Conservation (phyloP, 1,140 invertebrate species). For the Zaprionus nigranus region DNA sequence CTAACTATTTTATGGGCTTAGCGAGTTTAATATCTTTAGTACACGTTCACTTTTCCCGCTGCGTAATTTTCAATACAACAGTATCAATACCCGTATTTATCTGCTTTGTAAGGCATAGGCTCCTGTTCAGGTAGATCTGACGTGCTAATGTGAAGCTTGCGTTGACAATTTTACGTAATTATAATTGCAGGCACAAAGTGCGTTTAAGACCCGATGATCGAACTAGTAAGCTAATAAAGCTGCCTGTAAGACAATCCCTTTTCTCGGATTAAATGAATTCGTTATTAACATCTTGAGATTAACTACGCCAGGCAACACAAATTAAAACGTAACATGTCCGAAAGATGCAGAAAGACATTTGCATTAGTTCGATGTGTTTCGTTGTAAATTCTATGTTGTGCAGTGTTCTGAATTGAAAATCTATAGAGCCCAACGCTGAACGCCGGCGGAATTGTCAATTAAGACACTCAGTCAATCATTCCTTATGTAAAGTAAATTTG, state of each 20-base stretch:
- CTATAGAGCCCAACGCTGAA: background rate
- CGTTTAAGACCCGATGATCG: background rate
- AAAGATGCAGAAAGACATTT: background rate
- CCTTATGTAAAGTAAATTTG: background rate
- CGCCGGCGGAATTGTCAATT: background rate
- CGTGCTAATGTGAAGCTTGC: background rate
- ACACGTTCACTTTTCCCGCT: background rate
- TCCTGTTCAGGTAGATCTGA: background rate
- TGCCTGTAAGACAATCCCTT: background rate
- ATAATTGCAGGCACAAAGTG: conserved; percentile 6
- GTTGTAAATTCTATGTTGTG: background rate
- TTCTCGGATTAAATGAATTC: background rate
- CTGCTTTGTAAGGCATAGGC: background rate
- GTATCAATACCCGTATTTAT: conserved; percentile 5
- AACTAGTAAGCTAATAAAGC: background rate
- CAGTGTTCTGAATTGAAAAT: background rate
- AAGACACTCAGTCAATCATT: background rate
- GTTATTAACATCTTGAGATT: too few relatives aligned
- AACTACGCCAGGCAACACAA: background rate
- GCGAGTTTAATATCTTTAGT: background rate
- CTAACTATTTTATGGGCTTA: background rate
- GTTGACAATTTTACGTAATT: conserved; percentile 14
- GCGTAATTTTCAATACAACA: conserved; percentile 6
- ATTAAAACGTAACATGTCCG: background rate
- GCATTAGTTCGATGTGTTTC: background rate